Evolutionary conservation across 2,888 invertebrate species (phyloP), one percentile per base, ranked within the genome.

Genomic region (Eucera pruinosa): DNA sequence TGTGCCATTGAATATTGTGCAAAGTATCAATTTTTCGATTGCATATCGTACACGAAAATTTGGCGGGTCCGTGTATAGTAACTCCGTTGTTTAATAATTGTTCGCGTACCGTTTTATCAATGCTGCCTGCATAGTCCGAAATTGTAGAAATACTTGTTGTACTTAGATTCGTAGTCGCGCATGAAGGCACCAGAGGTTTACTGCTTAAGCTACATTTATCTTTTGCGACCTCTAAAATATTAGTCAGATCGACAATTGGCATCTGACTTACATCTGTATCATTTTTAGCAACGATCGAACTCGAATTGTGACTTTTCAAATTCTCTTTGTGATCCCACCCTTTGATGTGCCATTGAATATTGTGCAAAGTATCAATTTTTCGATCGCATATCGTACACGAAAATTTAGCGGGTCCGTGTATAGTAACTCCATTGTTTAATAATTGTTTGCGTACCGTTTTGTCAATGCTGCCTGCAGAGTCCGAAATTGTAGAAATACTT

Each of bases 341-440:
- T 36, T 11, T n/a, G n/a, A 43, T 20, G n/a, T 66, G 71, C 20
- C 0, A 2, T 27, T 58, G 11, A 13, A 20, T 43, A 58, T 57
- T 11, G 11, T 33, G n/a, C 6, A 25, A 0, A 13, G 18, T 0
- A 0, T 2, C 48, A 5, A 33, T 33, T 9, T 0, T n/a, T 2
- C 18, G 9, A 18, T 9, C n/a, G 36, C 33, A 33, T 7, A 33
- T 5, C 6, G 11, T 5, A 27, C 66, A 71, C 3, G 7, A 5
- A 20, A 50, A 33, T 0, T 2, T n/a, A 30, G 9, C 9, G 18
- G 15, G 18, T n/a, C 11, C 36, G 1, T 1, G 0, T 4, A 27
- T 15, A 47, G 3, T 11, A 45, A 45, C 18, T 27, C 15, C 25
- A 33, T 64, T 50, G 2, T 20, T 20, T 30, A 39, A 0, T 1